Evolutionary conservation across 2,113 vertebrate genomes (phyloP).

Genomic region (Ariopsis seemanni): DNA sequence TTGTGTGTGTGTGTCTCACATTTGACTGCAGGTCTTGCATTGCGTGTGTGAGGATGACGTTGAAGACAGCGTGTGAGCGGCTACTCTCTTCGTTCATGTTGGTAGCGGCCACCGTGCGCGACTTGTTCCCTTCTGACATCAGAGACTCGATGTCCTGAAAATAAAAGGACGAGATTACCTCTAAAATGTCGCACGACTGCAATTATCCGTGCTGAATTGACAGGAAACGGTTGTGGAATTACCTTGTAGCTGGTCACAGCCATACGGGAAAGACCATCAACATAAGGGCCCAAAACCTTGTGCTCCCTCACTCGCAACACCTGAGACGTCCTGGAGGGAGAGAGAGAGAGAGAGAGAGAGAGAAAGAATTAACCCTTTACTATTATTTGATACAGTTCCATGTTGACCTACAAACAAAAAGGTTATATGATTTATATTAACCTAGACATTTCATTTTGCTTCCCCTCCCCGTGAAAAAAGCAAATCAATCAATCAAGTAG

Average conservation of each 20-base stretch:
- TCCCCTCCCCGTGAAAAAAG: not conserved
- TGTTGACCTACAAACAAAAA: not conserved
- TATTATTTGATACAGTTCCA: not conserved
- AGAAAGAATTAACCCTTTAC: not conserved
- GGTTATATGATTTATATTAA: not conserved
- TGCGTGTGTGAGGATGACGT: conserved; percentile 93
- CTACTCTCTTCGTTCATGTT: conserved; percentile 99
- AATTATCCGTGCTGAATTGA: too few species aligned
- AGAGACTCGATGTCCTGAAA: conserved; percentile 89
- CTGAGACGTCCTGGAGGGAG: conserved; percentile 81
- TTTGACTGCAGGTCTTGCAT: conserved; percentile 85
- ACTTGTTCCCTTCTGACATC: conserved; percentile 98
- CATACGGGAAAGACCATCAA: conserved; percentile 93
- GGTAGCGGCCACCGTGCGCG: conserved; percentile 93
- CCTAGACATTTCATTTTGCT: not conserved
- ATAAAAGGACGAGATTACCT: not conserved
- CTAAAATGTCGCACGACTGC: not conserved
- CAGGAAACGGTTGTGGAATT: not conserved
- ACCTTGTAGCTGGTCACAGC: conserved; percentile 96
- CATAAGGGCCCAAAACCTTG: conserved; percentile 93
- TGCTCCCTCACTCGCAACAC: conserved; percentile 93
- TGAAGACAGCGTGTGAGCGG: conserved; percentile 93
- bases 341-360: too few species aligned
- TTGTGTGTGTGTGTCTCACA: conserved; percentile 68
- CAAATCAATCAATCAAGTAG: not conserved